These are phyloP conservation scores for Agrotis puta DNA, from an alignment of 2,888 invertebrate genomes.

Conservation along the genomic window DNA sequence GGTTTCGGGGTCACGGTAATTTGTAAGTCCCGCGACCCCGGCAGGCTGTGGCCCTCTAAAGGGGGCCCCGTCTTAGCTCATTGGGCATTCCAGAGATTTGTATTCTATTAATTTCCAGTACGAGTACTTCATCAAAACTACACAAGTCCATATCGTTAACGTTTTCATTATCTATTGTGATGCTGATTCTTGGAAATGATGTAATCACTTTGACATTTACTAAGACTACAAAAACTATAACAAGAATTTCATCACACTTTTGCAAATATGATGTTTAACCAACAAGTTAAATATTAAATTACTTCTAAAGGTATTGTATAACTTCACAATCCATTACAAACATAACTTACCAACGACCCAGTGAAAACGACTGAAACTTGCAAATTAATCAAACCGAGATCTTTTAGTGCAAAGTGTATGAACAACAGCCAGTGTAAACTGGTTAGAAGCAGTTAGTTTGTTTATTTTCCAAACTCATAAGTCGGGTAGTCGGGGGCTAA, in stretches of 20 bases:
- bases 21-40: too few species aligned
- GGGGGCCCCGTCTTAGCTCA: too few species aligned
- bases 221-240: neutral
- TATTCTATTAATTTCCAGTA: neutral
- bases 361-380: conserved; percentile 14
- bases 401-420: conserved; percentile 2
- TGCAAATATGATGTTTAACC: neutral
- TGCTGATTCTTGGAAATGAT: conserved; percentile 1
- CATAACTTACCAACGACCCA: too few species aligned
- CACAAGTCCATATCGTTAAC: neutral
- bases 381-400: conserved; percentile 20
- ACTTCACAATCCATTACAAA: too few species aligned
- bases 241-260: conserved; percentile 4
- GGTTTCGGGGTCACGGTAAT: too few species aligned
- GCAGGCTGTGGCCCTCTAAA: too few species aligned
- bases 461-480: conserved; percentile 47
- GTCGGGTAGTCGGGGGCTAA: neutral
- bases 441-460: conserved; percentile 33
- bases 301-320: too few species aligned
- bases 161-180: neutral
- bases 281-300: neutral
- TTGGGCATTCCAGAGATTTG: too few species aligned
- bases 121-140: neutral
- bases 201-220: neutral
- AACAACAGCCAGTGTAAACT: conserved; percentile 40